Conservation (phyloP, 2,797 vertebrate species). For the Chromobotia macracanthus region DNA sequence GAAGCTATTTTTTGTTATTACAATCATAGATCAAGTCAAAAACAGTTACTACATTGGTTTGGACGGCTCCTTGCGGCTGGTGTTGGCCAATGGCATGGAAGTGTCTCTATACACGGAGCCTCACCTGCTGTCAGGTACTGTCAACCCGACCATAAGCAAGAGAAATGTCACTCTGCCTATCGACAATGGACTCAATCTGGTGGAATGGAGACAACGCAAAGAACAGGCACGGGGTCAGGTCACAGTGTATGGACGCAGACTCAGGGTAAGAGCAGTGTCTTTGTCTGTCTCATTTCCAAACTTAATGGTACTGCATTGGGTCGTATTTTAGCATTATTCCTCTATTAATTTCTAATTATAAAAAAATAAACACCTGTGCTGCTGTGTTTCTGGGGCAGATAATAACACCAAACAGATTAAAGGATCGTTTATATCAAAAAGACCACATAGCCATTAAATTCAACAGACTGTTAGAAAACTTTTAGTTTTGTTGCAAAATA, state of each 20-base stretch:
- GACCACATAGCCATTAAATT: too few relatives aligned
- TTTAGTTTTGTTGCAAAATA: too few relatives aligned
- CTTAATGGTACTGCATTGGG: background rate
- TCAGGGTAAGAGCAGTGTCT: constrained; percentile 83
- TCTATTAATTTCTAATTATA: too few relatives aligned
- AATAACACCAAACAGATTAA: too few relatives aligned
- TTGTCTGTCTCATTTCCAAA: background rate
- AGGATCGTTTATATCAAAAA: too few relatives aligned
- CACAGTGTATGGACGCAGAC: constrained; percentile 93
- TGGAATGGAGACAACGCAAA: constrained; percentile 97
- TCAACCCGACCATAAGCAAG: constrained; percentile 95
- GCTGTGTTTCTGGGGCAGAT: too few relatives aligned
- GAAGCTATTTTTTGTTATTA: background rate
- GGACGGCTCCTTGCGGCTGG: constrained; percentile 90
- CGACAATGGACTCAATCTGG: constrained; percentile 95
- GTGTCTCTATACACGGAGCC: constrained; percentile 96
- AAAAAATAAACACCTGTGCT: too few relatives aligned
- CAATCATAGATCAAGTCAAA: constrained; percentile 89
- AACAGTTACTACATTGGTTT: constrained; percentile 98
- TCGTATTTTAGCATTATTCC: too few relatives aligned
- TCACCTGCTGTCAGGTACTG: constrained; percentile 92
- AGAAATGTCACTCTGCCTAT: constrained; percentile 96
- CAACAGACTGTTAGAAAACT: too few relatives aligned
- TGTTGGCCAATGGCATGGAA: constrained; percentile 98
- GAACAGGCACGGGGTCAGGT: constrained; percentile 94